Conservation (phyloP, 2,888 invertebrate genomes). For the Apamea epomidion region DNA sequence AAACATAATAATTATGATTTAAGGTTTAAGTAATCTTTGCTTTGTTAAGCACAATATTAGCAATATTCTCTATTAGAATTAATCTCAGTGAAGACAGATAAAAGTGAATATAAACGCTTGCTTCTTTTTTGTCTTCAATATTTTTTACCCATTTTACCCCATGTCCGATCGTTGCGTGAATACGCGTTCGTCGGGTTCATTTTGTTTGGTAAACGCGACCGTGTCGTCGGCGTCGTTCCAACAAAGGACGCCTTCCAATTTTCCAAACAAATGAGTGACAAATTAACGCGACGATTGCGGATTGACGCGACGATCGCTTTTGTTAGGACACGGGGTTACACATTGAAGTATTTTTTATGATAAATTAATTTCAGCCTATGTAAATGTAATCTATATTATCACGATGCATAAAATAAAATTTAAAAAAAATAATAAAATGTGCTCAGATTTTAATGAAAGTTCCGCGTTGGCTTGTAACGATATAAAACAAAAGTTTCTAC, state of each 20-base stretch:
- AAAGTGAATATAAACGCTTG: not conserved
- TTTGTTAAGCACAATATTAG: slow-evolving; percentile 1
- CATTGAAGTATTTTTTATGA: not conserved
- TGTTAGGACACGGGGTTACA: not conserved
- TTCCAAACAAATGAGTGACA: not conserved
- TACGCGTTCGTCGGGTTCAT: not conserved
- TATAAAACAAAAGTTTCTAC: not conserved
- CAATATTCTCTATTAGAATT: not conserved
- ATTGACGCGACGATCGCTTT: not conserved
- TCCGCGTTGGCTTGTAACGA: not conserved
- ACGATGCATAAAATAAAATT: not conserved
- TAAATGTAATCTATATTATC: not conserved
- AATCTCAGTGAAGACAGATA: too few species aligned
- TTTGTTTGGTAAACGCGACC: not conserved
- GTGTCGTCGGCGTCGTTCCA: not conserved
- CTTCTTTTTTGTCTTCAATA: not conserved
- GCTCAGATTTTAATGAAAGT: slow-evolving; percentile 35
- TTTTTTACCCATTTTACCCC: not conserved
- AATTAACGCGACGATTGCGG: not conserved
- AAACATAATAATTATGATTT: not conserved
- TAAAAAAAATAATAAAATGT: not conserved
- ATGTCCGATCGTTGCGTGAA: not conserved
- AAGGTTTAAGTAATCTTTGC: not conserved
- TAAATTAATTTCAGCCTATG: not conserved
- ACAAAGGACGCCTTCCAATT: too few species aligned